These are phyloP conservation scores for Ailuropoda melanoleuca DNA, from an alignment of 2,113 vertebrate species.

Conservation along the genomic window DNA sequence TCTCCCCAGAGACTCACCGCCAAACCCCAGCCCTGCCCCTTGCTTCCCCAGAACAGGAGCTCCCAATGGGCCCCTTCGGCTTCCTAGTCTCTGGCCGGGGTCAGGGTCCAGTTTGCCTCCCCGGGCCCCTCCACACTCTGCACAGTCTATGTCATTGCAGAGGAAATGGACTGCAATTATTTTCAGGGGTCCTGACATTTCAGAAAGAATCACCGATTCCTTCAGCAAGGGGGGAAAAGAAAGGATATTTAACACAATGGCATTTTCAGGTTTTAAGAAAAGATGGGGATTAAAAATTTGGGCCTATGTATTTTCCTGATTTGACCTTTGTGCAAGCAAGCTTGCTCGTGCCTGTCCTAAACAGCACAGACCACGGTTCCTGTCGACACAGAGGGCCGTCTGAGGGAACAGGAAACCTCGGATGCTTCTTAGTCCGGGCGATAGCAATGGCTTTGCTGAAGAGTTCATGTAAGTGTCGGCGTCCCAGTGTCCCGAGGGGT, in stretches of 20 bases:
- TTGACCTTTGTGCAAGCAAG: not conserved
- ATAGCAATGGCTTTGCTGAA: not conserved
- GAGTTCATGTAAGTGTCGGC: not conserved
- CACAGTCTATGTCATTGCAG: accelerated
- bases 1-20: not conserved
- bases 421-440: not conserved
- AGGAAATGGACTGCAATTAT: not conserved
- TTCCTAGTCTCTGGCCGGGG: not conserved
- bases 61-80: not conserved
- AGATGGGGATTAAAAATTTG: not conserved
- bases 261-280: not conserved
- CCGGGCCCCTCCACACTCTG: not conserved
- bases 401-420: not conserved
- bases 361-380: not conserved
- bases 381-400: not conserved
- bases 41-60: not conserved
- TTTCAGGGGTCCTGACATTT: not conserved
- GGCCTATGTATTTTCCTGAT: not conserved
- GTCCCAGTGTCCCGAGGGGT: not conserved
- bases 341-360: not conserved
- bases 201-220: not conserved
- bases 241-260: not conserved
- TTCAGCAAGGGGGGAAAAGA: not conserved
- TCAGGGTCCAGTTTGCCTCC: not conserved
- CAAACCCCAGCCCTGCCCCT: accelerated